phyloP scores from a whole-genome alignment of 2,797 vertebrate genomes.

The Sebastiscus albofasciatus region DNA sequence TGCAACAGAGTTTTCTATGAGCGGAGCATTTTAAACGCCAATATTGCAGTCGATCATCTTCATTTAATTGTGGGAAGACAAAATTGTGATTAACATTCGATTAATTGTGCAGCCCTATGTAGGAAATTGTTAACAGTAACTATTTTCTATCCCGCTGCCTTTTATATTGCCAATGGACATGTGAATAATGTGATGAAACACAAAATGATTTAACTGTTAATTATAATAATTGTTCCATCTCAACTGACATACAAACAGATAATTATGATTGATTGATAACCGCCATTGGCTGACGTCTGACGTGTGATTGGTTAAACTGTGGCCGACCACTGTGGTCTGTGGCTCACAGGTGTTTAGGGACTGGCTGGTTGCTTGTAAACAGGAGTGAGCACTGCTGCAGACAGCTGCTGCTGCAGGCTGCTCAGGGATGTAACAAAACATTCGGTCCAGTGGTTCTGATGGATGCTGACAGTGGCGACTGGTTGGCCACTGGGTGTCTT shows the following conservation, averaged over 20 bases:
- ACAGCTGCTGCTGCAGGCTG: constrained; percentile 4
- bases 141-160: background rate
- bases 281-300: background rate
- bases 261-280: background rate
- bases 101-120: no score
- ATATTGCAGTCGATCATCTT: no score
- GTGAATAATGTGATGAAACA: background rate
- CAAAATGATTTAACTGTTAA: background rate
- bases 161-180: background rate
- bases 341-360: background rate
- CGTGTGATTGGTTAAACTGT: background rate
- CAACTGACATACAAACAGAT: no score
- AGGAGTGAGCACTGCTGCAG: background rate
- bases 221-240: no score
- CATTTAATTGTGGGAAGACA: no score
- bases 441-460: background rate
- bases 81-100: no score
- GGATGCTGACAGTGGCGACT: background rate
- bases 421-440: background rate
- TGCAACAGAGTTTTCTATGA: no score
- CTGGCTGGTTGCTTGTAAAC: background rate
- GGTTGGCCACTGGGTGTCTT: background rate
- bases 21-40: no score
- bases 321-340: background rate
- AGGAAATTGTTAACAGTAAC: background rate